Percentiles rank a stretch among this genome's conserved stretches.
phyloP scores from a whole-genome alignment of 2,888 invertebrate species.

The Mesorhabditis belari region DNA sequence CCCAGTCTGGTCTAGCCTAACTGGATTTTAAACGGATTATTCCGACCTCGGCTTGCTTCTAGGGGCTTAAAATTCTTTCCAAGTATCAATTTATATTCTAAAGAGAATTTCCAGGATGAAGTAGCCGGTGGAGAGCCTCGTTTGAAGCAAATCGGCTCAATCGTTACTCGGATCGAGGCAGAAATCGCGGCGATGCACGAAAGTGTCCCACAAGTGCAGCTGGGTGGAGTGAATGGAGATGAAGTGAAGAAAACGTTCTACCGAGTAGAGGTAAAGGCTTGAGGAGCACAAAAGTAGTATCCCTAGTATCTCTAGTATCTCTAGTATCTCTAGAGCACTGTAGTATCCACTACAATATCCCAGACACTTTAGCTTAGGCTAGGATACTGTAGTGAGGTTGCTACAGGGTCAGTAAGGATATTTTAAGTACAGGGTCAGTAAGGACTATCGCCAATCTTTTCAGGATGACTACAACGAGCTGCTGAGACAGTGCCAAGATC shows the following conservation, averaged over 20 bases:
- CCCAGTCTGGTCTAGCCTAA: too few relatives aligned
- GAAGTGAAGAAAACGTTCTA: conserved; percentile 22
- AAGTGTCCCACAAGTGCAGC: conserved; percentile 14
- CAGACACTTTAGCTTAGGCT: neutral
- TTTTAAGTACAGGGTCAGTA: neutral
- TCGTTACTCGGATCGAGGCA: conserved; percentile 21
- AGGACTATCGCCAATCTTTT: neutral
- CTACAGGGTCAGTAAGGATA: neutral
- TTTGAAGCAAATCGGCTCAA: conserved; percentile 19
- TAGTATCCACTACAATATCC: neutral
- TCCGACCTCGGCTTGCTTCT: too few relatives aligned
- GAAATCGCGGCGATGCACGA: conserved; percentile 25
- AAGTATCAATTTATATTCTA: too few relatives aligned
- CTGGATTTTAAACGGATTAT: too few relatives aligned
- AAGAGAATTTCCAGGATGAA: too few relatives aligned
- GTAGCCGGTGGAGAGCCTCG: conserved; percentile 15
- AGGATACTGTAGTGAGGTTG: neutral
- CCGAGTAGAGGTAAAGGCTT: conserved; percentile 15
- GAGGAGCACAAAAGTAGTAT: too few relatives aligned
- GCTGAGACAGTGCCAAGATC: conserved; percentile 27
- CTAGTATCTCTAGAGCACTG: neutral
- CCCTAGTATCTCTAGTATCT: neutral
- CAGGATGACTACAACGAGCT: conserved; percentile 25
- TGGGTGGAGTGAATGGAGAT: conserved; percentile 16
- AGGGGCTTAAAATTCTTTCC: too few relatives aligned